Percentiles rank a stretch among this genome's conserved stretches.
Evolutionary conservation across 2,888 invertebrate species (phyloP).

Genomic region (Lasius platythorax): DNA sequence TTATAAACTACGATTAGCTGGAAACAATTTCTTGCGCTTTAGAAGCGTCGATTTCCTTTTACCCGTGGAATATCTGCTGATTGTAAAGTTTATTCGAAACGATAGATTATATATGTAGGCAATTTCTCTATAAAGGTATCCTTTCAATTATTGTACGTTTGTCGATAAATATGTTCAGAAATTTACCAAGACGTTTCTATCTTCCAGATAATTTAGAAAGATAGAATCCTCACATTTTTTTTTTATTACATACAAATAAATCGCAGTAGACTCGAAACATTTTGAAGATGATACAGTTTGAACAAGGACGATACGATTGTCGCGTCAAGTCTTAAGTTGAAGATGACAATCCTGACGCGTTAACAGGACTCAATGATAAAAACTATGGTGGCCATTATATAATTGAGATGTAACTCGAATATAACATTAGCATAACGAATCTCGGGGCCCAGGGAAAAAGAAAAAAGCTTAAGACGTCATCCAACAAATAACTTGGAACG

Average conservation of each 20-base stretch:
- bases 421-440: conserved; percentile 45
- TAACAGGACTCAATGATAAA: not conserved
- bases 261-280: not conserved
- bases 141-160: not conserved
- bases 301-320: not conserved
- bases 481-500: conserved; percentile 65
- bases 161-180: too few relatives aligned
- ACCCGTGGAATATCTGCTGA: not conserved
- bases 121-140: not conserved
- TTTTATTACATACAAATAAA: not conserved
- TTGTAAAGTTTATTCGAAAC: conserved; percentile 13
- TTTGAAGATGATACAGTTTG: not conserved
- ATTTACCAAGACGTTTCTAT: not conserved
- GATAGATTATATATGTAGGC: not conserved
- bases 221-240: not conserved
- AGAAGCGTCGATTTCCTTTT: conserved; percentile 16
- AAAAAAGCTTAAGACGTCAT: conserved; percentile 59
- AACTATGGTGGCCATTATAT: not conserved
- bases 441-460: not conserved
- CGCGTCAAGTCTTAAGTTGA: not conserved
- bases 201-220: not conserved
- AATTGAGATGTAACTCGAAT: conserved; percentile 39
- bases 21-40: conserved; percentile 37
- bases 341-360: not conserved
- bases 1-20: conserved; percentile 67